Percentiles rank a stretch among this genome's conserved stretches.
phyloP scores from a whole-genome alignment of 2,888 invertebrate species.

The Sminthurinus aureus region DNA sequence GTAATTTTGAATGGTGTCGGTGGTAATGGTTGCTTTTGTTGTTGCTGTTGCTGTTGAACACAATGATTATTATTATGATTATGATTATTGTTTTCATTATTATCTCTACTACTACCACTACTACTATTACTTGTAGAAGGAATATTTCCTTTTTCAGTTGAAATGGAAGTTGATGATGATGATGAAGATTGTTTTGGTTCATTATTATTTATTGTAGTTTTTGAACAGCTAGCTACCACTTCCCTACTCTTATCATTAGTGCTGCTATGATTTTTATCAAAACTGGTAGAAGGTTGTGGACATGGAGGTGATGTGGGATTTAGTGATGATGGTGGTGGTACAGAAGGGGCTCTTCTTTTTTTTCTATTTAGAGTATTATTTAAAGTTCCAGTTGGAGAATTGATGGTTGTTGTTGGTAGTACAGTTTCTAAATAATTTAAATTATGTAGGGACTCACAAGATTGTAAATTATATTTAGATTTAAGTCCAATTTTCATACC shows the following conservation, averaged over 20 bases:
- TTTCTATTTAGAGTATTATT: slow-evolving; percentile 31
- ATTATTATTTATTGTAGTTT: neutral
- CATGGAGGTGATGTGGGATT: neutral
- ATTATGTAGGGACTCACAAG: slow-evolving; percentile 57
- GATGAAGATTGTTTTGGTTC: neutral
- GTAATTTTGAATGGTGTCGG: slow-evolving; percentile 19
- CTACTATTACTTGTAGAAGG: neutral
- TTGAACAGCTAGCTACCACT: neutral
- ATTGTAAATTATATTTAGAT: slow-evolving; percentile 59
- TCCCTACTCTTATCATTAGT: neutral
- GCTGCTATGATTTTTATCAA: neutral
- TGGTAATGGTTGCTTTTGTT: neutral
- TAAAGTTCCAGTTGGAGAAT: slow-evolving; percentile 23
- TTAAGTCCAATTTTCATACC: slow-evolving; percentile 59
- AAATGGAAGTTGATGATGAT: too few relatives aligned
- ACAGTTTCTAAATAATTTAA: slow-evolving; percentile 20
- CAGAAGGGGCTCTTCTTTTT: slow-evolving; percentile 26
- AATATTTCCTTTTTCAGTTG: neutral
- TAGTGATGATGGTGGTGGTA: slow-evolving; percentile 15
- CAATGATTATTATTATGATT: neutral
- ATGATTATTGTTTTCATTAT: neutral
- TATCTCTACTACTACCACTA: neutral
- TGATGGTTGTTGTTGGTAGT: neutral
- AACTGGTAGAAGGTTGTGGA: neutral
- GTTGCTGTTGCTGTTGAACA: neutral